Evolutionary conservation across 2,797 vertebrate species (phyloP), one percentile per base, ranked within the genome.

Genomic region (Pangasius larnaudii): DNA sequence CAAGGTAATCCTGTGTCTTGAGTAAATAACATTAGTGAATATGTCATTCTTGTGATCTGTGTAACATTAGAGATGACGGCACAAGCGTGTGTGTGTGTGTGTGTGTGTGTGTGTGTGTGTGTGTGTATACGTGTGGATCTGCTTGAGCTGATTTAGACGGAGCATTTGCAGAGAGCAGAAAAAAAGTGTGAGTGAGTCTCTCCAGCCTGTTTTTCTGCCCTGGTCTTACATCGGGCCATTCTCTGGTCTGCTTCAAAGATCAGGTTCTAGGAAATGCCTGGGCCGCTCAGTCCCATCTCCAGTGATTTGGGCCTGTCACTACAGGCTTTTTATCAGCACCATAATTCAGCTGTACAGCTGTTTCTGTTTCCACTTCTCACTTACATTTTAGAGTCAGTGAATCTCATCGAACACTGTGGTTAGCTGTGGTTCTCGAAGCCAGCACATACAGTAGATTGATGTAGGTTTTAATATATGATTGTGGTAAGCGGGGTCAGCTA

Each of bases 401-500:
- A 63, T 36, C 39, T 78, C 2, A 67, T 79, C 10, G 77, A 75
- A 58, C 27, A 74, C 36, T 71, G 87, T 46, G 87, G 87, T 86
- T 33, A 85, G 49, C 83, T 77, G 61, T 86, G 89, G 86, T 86
- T 83, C 51, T 78, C 58, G 59, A 9, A 90, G 69, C 58, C 87
- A 51, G 74, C 71, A 51, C 69, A 83, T 89, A 79, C 77, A 80
- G 82, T 80, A 85, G 87, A 88, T 85, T 85, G 84, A 91, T 89
- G 88, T 88, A 83, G 72, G 85, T 89, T 84, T 91, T 90, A 91
- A 88, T 89, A 84, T 87, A 89, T 88, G 85, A 65, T 69, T 81
- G 89, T 84, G 89, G 90, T 91, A 91, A 87, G 88, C 56, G 39
- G 91, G 92, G 91, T 92, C 87, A 88, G 84, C 86, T 86, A 82